A percentile compares a stretch with the other conserved stretches of the same genome.
Evolutionary conservation across 2,797 vertebrate genomes (phyloP).

Genomic region (Lutjanus argentimaculatus): DNA sequence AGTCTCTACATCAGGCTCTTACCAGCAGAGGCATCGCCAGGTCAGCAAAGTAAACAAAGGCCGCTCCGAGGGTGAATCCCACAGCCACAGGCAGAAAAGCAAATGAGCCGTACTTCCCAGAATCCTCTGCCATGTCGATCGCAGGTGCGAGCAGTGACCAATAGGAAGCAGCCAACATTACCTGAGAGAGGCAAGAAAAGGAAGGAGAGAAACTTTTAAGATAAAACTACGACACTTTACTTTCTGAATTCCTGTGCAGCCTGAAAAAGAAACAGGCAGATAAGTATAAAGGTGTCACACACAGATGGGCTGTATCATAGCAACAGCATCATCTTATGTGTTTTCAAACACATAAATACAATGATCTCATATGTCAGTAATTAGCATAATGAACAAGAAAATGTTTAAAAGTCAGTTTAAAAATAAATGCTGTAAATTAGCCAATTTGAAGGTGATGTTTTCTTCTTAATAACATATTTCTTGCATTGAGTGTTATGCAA

Average conservation of each 20-base stretch:
- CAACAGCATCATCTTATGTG: not conserved
- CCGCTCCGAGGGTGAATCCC: slow-evolving; percentile 92
- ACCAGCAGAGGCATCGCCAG: slow-evolving; percentile 90
- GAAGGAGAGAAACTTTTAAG: not conserved
- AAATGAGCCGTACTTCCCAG: slow-evolving; percentile 91
- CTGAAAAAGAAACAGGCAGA: not conserved
- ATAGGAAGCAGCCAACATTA: slow-evolving; percentile 97
- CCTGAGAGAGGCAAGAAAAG: slow-evolving; percentile 79
- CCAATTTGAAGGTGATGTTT: not conserved
- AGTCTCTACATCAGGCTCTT: slow-evolving; percentile 67
- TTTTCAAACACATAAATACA: not conserved
- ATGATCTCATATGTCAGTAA: not conserved
- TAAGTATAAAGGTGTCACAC: too few species aligned
- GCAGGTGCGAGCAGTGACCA: slow-evolving; percentile 97
- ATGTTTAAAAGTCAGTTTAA: not conserved
- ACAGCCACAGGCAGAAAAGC: slow-evolving; percentile 92
- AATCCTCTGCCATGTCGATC: slow-evolving; percentile 92
- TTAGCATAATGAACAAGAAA: not conserved
- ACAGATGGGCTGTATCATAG: not conserved
- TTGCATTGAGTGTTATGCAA: not conserved
- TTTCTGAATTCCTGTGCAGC: not conserved
- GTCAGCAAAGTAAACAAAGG: slow-evolving; percentile 93
- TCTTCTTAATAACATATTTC: not conserved
- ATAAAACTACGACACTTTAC: not conserved
- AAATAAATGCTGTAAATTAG: not conserved